A percentile compares a stretch with the other conserved stretches of the same genome.
These are phyloP conservation scores for Nysson spinosus DNA, from an alignment of 2,888 invertebrate species.

Conservation along the genomic window DNA sequence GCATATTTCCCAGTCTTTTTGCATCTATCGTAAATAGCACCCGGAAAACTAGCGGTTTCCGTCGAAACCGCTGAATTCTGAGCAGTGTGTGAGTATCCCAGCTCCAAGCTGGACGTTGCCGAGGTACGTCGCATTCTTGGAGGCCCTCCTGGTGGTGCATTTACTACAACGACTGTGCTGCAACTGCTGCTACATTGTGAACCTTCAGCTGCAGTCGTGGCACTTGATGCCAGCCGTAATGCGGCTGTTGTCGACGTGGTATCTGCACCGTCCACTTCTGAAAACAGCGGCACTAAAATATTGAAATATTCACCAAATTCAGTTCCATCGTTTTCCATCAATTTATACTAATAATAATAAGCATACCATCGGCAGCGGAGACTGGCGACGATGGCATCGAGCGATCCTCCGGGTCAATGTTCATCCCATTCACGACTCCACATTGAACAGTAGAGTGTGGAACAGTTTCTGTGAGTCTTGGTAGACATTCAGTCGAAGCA, in stretches of 20 bases:
- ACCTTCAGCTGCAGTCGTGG: conserved; percentile 76
- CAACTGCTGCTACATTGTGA: conserved; percentile 93
- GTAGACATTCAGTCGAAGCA: conserved; percentile 91
- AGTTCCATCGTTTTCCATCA: neutral
- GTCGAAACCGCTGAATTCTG: conserved; percentile 86
- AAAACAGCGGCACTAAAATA: too few species aligned
- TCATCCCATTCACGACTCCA: conserved; percentile 56
- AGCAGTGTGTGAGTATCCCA: conserved; percentile 91
- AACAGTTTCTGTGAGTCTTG: conserved; percentile 76
- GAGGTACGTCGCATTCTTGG: conserved; percentile 82
- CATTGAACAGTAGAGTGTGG: conserved; percentile 54
- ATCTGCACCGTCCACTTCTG: conserved; percentile 70
- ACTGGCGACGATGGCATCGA: conserved; percentile 68
- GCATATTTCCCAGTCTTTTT: conserved; percentile 69
- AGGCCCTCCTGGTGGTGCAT: conserved; percentile 78
- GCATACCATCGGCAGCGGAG: conserved; percentile 69
- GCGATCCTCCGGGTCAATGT: conserved; percentile 50
- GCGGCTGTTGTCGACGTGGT: conserved; percentile 46
- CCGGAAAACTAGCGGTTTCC: conserved; percentile 83
- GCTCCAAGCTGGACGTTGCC: conserved; percentile 88
- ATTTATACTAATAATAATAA: neutral
- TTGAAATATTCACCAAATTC: too few species aligned
- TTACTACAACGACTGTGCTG: conserved; percentile 89
- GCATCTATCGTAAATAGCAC: conserved; percentile 74
- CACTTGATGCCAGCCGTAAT: conserved; percentile 46